Evolutionary conservation across 2,888 invertebrate genomes (phyloP).

Genomic region (Stomorhina lunata): DNA sequence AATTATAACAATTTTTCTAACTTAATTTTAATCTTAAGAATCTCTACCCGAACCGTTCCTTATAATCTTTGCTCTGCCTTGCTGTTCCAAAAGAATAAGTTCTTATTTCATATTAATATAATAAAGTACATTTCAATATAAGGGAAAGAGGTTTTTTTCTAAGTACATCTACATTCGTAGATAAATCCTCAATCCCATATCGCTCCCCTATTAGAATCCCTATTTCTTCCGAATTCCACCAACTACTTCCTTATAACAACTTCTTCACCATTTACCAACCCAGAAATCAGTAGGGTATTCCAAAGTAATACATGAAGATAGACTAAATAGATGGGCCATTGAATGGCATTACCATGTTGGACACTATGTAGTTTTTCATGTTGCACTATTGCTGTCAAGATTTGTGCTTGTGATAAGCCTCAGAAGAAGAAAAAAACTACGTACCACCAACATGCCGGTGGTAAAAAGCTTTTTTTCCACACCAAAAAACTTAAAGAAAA

Average conservation of each 20-base stretch:
- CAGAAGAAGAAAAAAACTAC: too few relatives aligned
- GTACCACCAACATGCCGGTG: constrained; percentile 58
- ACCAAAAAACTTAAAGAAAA: constrained; percentile 6
- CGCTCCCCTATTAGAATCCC: too few relatives aligned
- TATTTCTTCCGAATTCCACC: neutral
- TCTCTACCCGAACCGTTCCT: too few relatives aligned
- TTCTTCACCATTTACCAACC: neutral
- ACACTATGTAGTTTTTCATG: constrained; percentile 60
- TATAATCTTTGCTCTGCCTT: too few relatives aligned
- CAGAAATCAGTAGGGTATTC: neutral
- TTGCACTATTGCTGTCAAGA: constrained; percentile 68
- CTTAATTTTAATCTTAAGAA: too few relatives aligned
- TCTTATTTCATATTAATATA: too few relatives aligned
- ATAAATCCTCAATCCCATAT: too few relatives aligned
- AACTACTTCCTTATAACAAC: neutral
- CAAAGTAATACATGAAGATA: constrained; percentile 16
- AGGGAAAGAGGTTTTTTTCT: too few relatives aligned
- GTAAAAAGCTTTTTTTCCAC: constrained; percentile 35
- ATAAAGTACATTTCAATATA: too few relatives aligned
- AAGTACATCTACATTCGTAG: too few relatives aligned
- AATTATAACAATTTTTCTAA: too few relatives aligned
- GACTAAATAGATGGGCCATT: constrained; percentile 40
- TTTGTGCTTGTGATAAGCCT: constrained; percentile 64
- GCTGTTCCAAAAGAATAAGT: too few relatives aligned
- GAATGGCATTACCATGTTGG: constrained; percentile 65